phyloP scores from a whole-genome alignment of 1,140 invertebrate species.

The Nephotettix cincticeps region DNA sequence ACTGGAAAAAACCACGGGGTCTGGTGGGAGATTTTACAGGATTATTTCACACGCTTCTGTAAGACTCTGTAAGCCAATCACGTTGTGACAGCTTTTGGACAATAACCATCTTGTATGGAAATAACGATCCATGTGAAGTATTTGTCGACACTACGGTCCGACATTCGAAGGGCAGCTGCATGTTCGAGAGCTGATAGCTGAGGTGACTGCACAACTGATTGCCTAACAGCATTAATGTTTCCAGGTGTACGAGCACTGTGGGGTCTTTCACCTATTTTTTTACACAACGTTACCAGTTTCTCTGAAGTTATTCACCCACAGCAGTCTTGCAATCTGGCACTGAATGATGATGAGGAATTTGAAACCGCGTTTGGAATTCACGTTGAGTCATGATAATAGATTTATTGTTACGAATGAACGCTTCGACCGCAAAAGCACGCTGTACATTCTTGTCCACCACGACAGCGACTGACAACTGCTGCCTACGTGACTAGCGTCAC shows the following conservation, averaged over 20 bases:
- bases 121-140: conserved; percentile 27
- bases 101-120: conserved; percentile 26
- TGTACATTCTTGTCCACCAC: background rate
- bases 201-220: too few species aligned
- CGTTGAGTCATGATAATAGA: too few species aligned
- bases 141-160: conserved; percentile 23
- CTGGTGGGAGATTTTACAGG: background rate
- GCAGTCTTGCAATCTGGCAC: background rate
- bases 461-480: background rate
- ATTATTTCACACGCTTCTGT: conserved; percentile 9
- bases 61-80: background rate
- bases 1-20: background rate
- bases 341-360: too few species aligned
- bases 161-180: too few species aligned
- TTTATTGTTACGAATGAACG: conserved; percentile 15
- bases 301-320: conserved; percentile 11
- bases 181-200: too few species aligned
- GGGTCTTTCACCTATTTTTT: too few species aligned
- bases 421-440: conserved; percentile 15
- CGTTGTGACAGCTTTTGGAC: too few species aligned
- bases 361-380: too few species aligned
- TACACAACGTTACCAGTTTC: conserved; percentile 9
- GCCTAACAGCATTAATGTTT: too few species aligned
- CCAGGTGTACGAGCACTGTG: too few species aligned
- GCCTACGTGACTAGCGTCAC: background rate